Percentiles rank a stretch among this genome's conserved stretches.
phyloP scores from a whole-genome alignment of 2,797 vertebrate genomes.

The Eurystomus glaucurus region DNA sequence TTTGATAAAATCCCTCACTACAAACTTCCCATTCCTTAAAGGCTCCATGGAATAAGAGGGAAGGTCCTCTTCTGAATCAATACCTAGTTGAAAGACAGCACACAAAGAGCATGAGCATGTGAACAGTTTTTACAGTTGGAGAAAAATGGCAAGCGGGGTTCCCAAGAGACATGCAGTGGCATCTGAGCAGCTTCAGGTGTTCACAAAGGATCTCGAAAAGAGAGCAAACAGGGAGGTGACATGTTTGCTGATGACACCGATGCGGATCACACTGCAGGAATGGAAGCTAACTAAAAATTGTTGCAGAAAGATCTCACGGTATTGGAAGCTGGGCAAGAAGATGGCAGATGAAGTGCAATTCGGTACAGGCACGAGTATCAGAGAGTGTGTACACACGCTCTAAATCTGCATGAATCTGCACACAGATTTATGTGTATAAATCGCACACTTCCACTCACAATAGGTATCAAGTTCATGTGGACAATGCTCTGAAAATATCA shows the following conservation, averaged over 20 bases:
- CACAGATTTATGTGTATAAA: neutral
- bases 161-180: neutral
- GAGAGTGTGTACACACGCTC: neutral
- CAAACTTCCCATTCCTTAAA: slow-evolving; percentile 27
- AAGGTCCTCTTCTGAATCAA: neutral
- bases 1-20: neutral
- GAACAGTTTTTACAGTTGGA: neutral
- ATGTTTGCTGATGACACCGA: accelerated
- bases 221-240: neutral
- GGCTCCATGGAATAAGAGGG: neutral
- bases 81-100: neutral
- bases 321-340: neutral
- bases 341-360: neutral
- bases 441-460: neutral
- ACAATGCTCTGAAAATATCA: neutral
- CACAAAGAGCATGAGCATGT: neutral
- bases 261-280: neutral
- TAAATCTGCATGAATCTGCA: neutral
- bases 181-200: neutral
- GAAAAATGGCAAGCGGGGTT: neutral
- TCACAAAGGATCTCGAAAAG: neutral
- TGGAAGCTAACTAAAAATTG: neutral
- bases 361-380: neutral
- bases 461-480: neutral
- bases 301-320: neutral